Conservation (phyloP, 1,140 invertebrate species). For the Zaprionus camerounensis region DNA sequence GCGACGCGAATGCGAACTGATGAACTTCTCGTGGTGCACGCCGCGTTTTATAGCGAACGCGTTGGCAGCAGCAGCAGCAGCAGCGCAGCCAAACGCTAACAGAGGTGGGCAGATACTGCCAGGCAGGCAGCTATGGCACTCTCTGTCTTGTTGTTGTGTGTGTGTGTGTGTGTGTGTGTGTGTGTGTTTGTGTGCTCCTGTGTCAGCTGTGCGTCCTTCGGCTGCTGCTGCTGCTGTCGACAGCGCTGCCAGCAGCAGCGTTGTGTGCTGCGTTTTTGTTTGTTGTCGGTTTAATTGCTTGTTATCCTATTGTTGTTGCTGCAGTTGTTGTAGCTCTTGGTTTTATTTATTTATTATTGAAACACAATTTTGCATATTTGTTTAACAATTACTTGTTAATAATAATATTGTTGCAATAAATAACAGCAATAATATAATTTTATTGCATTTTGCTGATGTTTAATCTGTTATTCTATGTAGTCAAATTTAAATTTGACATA, state of each 20-base stretch:
- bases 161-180: neutral
- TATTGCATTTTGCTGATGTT: no score
- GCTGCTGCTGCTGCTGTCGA: slow-evolving; percentile 25
- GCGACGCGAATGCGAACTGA: slow-evolving; percentile 76
- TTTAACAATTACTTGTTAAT: neutral
- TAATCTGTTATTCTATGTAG: no score
- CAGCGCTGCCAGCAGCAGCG: neutral
- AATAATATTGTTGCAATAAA: neutral
- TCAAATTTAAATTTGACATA: no score
- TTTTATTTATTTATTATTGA: neutral
- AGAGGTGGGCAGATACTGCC: slow-evolving; percentile 9
- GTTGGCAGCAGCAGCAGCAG: slow-evolving; percentile 1
- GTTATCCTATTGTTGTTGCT: neutral
- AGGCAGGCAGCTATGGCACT: slow-evolving; percentile 19
- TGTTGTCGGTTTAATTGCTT: slow-evolving; percentile 41
- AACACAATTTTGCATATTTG: neutral
- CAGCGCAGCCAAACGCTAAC: slow-evolving; percentile 1
- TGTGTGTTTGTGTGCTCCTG: neutral
- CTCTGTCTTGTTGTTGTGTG: neutral
- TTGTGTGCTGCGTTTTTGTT: slow-evolving; percentile 26
- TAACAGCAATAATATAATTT: no score
- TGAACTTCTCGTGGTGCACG: slow-evolving; percentile 56
- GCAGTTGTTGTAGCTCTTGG: neutral
- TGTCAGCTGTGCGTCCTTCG: slow-evolving; percentile 48
- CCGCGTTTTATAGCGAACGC: slow-evolving; percentile 63